Evolutionary conservation across 2,113 vertebrate species (phyloP), one percentile per base, ranked within the genome.

Genomic region (Gadus macrocephalus): DNA sequence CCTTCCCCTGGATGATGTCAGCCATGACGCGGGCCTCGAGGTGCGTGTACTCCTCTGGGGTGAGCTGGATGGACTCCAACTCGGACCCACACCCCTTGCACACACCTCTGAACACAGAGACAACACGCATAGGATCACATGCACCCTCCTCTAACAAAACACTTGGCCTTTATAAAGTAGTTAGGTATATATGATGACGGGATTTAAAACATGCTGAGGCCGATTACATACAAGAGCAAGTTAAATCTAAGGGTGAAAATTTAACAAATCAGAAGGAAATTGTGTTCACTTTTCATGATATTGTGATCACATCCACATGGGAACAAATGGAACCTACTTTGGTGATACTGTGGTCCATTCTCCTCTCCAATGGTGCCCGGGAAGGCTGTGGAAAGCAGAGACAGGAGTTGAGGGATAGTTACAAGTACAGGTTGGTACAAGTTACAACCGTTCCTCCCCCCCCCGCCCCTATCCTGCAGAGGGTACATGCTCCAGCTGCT

Each of bases 11-110:
- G 67, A 99, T 96, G 77, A 99, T 89, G 0, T 95, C 91, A 0
- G 20, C 86, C 88, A 95, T 91, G 84, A 98, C 90, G 78, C 75
- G 88, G 78, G 88, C 85, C n/a, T 92, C 95, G 67, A 99, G 93
- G 70, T 86, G 82, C 2, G 74, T 80, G 78, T 97, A 98, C 25
- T 99, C 96, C 75, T 95, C 93, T 68, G 86, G 70, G 0, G 79
- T 95, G 86, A 99, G 88, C 25, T 93, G 81, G 83, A 96, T 95
- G 22, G 94, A 92, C 83, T 99, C 97, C 62, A 98, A 16, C 28
- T 80, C 60, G 58, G 86, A 90, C 27, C 81, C 83, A 88, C 97
- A 99, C 74, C 90, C 81, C 25, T 67, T 80, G 76, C 97, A 99
- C 3, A 85, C 73, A 58, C 96, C 95, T 20, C 96, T 98, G 15